A percentile compares a stretch with the other conserved stretches of the same genome.
Evolutionary conservation across 2,113 vertebrate genomes (phyloP).

Genomic region (Rhombomys opimus): DNA sequence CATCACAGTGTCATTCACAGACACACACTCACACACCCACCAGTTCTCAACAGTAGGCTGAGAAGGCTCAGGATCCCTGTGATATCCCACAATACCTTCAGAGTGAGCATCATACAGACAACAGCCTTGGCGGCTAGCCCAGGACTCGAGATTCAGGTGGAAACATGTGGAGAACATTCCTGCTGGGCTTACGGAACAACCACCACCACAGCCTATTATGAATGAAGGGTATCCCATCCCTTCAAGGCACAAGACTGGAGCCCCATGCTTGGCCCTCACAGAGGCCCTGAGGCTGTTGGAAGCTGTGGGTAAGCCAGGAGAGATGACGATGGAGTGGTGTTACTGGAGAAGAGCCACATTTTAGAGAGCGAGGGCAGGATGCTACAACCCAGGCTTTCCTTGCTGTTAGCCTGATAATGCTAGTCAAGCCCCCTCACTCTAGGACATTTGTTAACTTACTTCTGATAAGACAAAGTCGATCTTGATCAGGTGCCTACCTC

Average conservation of each 20-base stretch:
- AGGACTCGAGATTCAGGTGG: constrained; percentile 81
- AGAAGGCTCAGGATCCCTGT: constrained; percentile 74
- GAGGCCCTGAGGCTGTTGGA: background rate
- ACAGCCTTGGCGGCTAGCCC: constrained; percentile 82
- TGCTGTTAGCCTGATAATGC: background rate
- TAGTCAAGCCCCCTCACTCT: background rate
- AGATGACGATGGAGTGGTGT: background rate
- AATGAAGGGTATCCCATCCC: background rate
- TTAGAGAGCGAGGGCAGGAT: background rate
- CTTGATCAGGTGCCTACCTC: background rate
- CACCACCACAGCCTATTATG: background rate
- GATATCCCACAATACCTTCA: constrained; percentile 41
- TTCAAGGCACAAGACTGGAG: background rate
- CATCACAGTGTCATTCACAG: background rate
- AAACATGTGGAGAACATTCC: constrained; percentile 89
- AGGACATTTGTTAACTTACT: background rate
- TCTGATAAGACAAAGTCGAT: background rate
- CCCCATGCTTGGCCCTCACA: background rate
- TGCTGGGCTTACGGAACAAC: constrained; percentile 59
- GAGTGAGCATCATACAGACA: constrained; percentile 23
- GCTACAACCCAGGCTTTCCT: background rate
- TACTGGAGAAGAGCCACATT: background rate
- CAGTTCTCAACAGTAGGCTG: constrained; percentile 66
- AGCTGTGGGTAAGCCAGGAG: background rate
- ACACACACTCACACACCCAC: background rate